A percentile compares a stretch with the other conserved stretches of the same genome.
phyloP scores from a whole-genome alignment of 2,797 vertebrate genomes.

The Gadopsis bispinosus region DNA sequence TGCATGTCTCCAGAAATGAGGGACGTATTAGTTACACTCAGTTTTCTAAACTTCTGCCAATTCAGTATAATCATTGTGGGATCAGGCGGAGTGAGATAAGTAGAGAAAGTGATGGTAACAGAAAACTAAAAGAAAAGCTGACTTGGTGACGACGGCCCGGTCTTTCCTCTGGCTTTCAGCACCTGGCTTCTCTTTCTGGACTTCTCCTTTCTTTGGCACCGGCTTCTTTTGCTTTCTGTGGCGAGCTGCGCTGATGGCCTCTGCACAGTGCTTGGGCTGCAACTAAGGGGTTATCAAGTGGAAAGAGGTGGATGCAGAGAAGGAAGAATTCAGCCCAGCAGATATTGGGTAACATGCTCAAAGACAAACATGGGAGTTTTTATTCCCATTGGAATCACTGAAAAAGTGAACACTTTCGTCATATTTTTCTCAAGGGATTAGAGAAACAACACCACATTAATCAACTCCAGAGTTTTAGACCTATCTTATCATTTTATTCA shows the following conservation, averaged over 20 bases:
- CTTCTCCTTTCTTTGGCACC: constrained; percentile 86
- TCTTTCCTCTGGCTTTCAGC: constrained; percentile 93
- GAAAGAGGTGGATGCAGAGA: constrained; percentile 31
- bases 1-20: constrained; percentile 19
- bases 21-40: neutral
- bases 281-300: constrained; percentile 80
- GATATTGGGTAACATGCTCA: constrained; percentile 30
- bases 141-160: constrained; percentile 90
- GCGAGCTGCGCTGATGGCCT: constrained; percentile 90
- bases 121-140: constrained; percentile 59
- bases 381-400: constrained; percentile 11
- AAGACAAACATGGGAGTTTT: constrained; percentile 40
- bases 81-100: neutral
- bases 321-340: constrained; percentile 17
- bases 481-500: constrained; percentile 41
- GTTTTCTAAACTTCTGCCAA: neutral
- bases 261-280: constrained; percentile 91
- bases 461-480: constrained; percentile 30
- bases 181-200: constrained; percentile 91
- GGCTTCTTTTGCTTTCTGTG: constrained; percentile 89
- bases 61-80: neutral
- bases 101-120: constrained; percentile 7
- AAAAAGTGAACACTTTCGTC: constrained; percentile 42
- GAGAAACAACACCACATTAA: constrained; percentile 39
- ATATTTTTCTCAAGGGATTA: constrained; percentile 47